phyloP scores from a whole-genome alignment of 1,140 invertebrate genomes.

The Zeugodacus cucurbitae region DNA sequence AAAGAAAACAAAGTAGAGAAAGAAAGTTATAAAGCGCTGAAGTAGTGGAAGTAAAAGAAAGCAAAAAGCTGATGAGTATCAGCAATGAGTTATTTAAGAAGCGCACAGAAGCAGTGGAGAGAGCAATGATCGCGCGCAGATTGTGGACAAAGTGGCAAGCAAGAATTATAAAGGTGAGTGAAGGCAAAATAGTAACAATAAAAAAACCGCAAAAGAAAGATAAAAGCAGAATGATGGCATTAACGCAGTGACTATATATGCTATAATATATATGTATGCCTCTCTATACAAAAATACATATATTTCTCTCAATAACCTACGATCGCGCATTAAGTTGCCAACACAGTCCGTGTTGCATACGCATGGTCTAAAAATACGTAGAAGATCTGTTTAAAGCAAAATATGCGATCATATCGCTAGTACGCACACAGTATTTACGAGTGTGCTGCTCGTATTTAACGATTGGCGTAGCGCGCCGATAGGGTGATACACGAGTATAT shows the following conservation, averaged over 20 bases:
- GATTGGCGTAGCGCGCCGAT: neutral
- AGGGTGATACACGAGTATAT: neutral
- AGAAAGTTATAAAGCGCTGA: slow-evolving; percentile 3
- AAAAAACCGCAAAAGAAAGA: neutral
- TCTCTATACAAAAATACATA: too few species aligned
- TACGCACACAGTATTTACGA: neutral
- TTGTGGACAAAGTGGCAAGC: neutral
- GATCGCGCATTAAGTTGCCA: neutral
- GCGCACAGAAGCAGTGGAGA: neutral
- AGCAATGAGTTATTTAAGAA: neutral
- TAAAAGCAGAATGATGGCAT: neutral
- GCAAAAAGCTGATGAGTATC: neutral
- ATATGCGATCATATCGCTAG: neutral
- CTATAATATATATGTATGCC: neutral
- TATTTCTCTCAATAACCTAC: neutral
- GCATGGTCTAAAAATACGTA: neutral
- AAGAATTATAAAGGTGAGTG: neutral
- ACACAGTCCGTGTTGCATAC: neutral
- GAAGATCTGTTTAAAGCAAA: neutral
- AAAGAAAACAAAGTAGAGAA: neutral
- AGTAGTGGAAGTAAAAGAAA: neutral
- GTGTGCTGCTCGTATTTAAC: neutral
- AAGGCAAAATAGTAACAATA: neutral
- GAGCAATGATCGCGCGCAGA: neutral
- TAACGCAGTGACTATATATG: neutral